phyloP scores from a whole-genome alignment of 2,888 invertebrate species.

The Mamestra brassicae region DNA sequence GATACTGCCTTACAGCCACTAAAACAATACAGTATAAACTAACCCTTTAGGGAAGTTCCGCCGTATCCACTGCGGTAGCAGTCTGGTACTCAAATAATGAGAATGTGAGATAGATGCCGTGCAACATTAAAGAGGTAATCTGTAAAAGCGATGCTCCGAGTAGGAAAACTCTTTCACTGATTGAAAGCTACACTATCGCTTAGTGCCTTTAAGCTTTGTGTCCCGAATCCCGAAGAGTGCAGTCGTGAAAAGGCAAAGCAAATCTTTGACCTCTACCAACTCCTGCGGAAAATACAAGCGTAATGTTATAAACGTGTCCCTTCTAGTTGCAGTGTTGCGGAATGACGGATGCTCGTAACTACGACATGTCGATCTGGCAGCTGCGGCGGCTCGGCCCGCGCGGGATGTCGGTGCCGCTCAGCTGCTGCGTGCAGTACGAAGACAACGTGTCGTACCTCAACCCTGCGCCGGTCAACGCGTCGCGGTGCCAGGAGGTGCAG shows the following conservation, averaged over 20 bases:
- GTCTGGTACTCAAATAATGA: no score
- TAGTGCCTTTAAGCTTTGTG: no score
- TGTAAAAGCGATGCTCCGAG: no score
- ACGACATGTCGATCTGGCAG: slow-evolving; percentile 95
- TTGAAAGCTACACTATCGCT: no score
- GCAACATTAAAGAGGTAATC: neutral
- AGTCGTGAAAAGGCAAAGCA: neutral
- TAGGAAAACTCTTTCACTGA: no score
- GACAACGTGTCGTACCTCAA: slow-evolving; percentile 92
- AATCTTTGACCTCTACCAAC: neutral
- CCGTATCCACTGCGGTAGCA: no score
- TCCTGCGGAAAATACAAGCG: neutral
- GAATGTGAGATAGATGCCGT: no score
- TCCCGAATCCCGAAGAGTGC: no score
- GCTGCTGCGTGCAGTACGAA: slow-evolving; percentile 93
- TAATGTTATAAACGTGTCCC: neutral
- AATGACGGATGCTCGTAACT: slow-evolving; percentile 94
- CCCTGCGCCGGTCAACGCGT: slow-evolving; percentile 93
- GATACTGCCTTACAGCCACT: neutral
- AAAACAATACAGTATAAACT: neutral
- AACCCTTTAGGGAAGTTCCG: no score
- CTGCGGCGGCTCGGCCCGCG: slow-evolving; percentile 93
- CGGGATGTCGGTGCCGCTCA: slow-evolving; percentile 92
- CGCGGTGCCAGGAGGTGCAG: slow-evolving; percentile 93
- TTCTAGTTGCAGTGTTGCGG: slow-evolving; percentile 95